Evolutionary conservation across 2,797 vertebrate genomes (phyloP).

Genomic region (Pseudochirops corinnae): DNA sequence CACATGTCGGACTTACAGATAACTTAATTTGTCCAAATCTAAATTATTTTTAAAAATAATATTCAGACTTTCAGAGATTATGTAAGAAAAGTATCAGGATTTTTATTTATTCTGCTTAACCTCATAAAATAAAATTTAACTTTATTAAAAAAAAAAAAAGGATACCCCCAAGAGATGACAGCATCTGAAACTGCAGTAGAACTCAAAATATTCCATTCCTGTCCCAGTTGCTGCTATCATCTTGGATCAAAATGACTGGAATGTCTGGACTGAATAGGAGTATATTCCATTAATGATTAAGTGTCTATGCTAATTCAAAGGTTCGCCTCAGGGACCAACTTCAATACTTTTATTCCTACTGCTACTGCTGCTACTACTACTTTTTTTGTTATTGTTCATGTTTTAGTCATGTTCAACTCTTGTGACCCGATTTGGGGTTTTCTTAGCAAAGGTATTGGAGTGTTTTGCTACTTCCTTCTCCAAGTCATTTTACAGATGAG

Average conservation of each 20-base stretch:
- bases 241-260: too few species aligned
- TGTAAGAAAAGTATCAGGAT: background rate
- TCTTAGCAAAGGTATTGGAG: too few species aligned
- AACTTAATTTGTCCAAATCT: background rate
- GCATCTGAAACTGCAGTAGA: too few species aligned
- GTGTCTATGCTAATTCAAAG: background rate
- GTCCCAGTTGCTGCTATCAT: too few species aligned
- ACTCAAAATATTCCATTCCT: too few species aligned
- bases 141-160: background rate
- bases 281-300: background rate
- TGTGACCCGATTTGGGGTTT: too few species aligned
- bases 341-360: background rate
- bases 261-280: background rate
- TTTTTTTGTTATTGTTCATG: background rate
- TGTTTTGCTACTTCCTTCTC: too few species aligned
- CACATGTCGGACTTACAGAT: background rate
- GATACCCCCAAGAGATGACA: too few species aligned
- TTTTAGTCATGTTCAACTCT: too few species aligned
- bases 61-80: conserved; percentile 5
- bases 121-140: background rate
- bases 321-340: background rate
- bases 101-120: conserved; percentile 14
- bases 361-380: background rate
- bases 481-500: too few species aligned
- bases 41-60: conserved; percentile 13